Conservation (phyloP, 2,888 invertebrate genomes). For the Julus scanicus region DNA sequence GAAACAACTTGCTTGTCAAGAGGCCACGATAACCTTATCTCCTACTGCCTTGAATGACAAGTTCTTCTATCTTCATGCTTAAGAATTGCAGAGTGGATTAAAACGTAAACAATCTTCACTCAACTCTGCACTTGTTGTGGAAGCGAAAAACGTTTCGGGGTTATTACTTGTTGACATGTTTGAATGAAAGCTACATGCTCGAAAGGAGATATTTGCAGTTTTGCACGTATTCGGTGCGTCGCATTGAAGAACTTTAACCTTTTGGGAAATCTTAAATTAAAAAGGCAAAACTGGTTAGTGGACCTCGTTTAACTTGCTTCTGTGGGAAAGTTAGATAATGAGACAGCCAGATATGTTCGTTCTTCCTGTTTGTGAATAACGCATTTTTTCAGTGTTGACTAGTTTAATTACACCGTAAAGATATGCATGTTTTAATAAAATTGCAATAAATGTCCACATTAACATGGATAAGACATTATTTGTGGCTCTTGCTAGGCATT, state of each 20-base stretch:
- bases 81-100: not conserved
- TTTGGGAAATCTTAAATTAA: not conserved
- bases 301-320: not conserved
- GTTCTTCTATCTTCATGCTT: slow-evolving; percentile 28
- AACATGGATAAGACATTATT: too few species aligned
- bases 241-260: slow-evolving; percentile 5
- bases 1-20: not conserved
- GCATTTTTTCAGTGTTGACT: too few species aligned
- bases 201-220: not conserved
- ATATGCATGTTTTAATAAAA: too few species aligned
- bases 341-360: not conserved
- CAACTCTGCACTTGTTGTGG: not conserved
- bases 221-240: slow-evolving; percentile 16
- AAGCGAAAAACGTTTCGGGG: not conserved
- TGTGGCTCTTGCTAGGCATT: too few species aligned
- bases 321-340: not conserved
- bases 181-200: not conserved
- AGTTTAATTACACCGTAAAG: too few species aligned
- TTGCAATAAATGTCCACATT: too few species aligned
- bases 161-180: slow-evolving; percentile 22
- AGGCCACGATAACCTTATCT: slow-evolving; percentile 30
- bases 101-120: slow-evolving; percentile 38
- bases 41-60: slow-evolving; percentile 43
- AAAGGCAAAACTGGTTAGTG: not conserved
- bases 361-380: too few species aligned